Base-by-base conservation (phyloP, 2,888 invertebrate genomes). In the Neria commutata region DNA sequence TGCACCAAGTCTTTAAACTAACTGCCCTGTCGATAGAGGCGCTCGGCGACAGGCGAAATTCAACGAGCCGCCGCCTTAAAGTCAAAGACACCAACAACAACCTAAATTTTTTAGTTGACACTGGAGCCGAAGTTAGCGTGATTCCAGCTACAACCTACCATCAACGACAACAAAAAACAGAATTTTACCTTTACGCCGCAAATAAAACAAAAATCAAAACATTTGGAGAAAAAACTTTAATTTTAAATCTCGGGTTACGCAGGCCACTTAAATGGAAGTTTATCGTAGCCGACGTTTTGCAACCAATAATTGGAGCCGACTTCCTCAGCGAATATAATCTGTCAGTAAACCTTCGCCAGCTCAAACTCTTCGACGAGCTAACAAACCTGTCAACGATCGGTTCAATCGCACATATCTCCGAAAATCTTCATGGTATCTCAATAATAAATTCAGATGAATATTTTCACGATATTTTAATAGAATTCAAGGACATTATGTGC, bases 231-330 rank as follows among this genome's bases (percentile, higher is more conserved):
- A 62, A 58, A 56, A 33, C 6, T 1, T 47, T 62, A 10, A 54
- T 29, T 6, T 24, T 63, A 3, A 53, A 59, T 21, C 24, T 60
- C 19, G 55, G 58, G 3, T 23, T 62, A n/a, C 51, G 59, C 5
- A 40, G 62, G n/a, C 5, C 19, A 25, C 60, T 64, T 29, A 2
- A 16, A 23, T 60, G 56, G 56, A 58, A 16, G 0, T 62, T 62
- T 17, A 33, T 60, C 3, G 40, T 60, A 16, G 58, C 63, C 16
- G 56, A 60, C 24, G 59, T 65, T 11, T 54, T 56, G 11, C 56
- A 63, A 26, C 54, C 59, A 1, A 65, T 65, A 14, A 16, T 61
- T 0, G 60, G 61, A 1, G 58, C 58, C 4, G 61, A 60, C 45
- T 65, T 65, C n/a, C 37, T 59, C n/a, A 4, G 29, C 11, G 21